Evolutionary conservation across 1,140 invertebrate genomes (phyloP), one percentile per base, ranked within the genome.

Genomic region (Maconellicoccus hirsutus): DNA sequence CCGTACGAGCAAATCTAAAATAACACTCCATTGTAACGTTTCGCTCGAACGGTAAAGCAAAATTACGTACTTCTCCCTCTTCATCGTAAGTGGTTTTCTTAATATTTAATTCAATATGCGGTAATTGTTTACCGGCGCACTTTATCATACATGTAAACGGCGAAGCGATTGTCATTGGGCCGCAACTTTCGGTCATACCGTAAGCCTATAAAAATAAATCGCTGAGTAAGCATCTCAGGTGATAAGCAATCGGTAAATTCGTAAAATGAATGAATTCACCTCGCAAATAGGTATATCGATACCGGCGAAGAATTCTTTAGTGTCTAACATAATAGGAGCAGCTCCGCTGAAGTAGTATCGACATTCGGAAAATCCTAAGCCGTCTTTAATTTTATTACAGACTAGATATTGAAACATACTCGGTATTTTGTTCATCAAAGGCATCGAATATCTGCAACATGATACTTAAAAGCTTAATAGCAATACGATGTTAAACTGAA

Each of bases 221-320:
- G 29, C 19, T 14, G 6, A 52, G n/a, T 52, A 14, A n/a, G n/a
- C n/a, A 3, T 33, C 29, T 33, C 12, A 3, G 29, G 12, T 33
- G 29, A 33, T n/a, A 33, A 33, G 3, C 3, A 6, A 33, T 33
- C 29, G 12, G 12, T 12, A 33, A 33, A 33, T n/a, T n/a, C n/a
- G n/a, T n/a, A 38, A 38, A 22, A 59, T 2, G 21, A 70, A 19
- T 59, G 19, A 22, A 70, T 75, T 76, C n/a, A 80, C 79, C 70
- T 93, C 90, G 75, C 86, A 81, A 29, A 96, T 81, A 0, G 87
- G 85, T 59, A 96, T 89, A 76, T 96, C 90, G 0, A 96, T 80
- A 63, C 90, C 90, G 74, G 90, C 78, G 78, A 97, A 96, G 79
- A 89, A 96, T 73, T 89, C 86, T 76, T 94, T 87, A 12, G 94